Conservation (phyloP, 1,140 invertebrate species). For the Drosophila burlai region DNA sequence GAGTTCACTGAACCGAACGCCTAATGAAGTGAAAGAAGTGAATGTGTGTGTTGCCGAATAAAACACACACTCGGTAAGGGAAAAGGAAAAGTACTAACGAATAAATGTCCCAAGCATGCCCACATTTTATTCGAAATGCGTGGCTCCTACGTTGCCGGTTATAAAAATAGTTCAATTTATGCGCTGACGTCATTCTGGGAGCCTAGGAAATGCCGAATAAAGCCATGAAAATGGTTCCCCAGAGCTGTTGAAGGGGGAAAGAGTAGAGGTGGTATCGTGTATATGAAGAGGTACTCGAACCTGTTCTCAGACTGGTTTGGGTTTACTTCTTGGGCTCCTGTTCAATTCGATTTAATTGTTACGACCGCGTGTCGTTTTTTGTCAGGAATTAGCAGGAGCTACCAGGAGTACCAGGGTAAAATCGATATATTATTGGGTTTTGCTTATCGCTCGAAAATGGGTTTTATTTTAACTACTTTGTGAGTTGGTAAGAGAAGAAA, state of each 20-base stretch:
- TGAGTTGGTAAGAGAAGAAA: neutral
- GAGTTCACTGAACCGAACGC: conserved; percentile 45
- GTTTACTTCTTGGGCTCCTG: conserved; percentile 17
- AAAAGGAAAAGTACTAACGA: conserved; percentile 21
- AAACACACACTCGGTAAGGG: neutral
- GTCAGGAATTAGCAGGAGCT: neutral
- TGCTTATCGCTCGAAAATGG: neutral
- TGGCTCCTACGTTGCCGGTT: conserved; percentile 50
- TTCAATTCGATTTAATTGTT: conserved; percentile 31
- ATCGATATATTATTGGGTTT: conserved; percentile 23
- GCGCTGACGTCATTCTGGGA: conserved; percentile 66
- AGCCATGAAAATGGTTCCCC: conserved; percentile 25
- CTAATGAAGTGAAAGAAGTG: conserved; percentile 41
- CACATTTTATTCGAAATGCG: conserved; percentile 53
- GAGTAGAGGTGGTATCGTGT: neutral
- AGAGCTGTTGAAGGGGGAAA: conserved; percentile 3
- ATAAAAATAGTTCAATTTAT: conserved; percentile 76
- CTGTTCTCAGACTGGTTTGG: conserved; percentile 63
- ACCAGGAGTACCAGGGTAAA: conserved; percentile 7
- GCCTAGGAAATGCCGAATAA: conserved; percentile 52
- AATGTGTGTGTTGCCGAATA: conserved; percentile 1
- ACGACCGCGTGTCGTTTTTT: conserved; percentile 10
- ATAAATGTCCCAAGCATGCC: conserved; percentile 64
- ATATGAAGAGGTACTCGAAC: conserved; percentile 30
- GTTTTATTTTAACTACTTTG: neutral